These are phyloP conservation scores for Engraulis encrasicolus DNA, from an alignment of 2,113 vertebrate species.

Conservation along the genomic window DNA sequence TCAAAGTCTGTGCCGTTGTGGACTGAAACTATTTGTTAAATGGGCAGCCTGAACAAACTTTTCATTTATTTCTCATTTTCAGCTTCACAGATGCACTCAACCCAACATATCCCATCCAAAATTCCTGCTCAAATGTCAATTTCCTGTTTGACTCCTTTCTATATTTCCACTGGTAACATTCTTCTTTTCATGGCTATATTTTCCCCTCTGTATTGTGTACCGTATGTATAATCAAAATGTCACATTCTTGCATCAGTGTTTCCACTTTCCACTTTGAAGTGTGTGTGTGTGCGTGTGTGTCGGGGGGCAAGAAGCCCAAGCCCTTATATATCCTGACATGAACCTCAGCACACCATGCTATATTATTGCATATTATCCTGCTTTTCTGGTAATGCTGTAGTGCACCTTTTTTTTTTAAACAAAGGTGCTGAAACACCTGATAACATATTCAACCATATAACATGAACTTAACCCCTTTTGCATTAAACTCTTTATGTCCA, in stretches of 20 bases:
- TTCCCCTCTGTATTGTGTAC: neutral
- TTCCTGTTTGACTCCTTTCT: constrained; percentile 39
- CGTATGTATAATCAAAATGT: constrained; percentile 24
- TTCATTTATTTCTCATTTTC: constrained; percentile 42
- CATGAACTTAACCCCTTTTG: too few relatives aligned
- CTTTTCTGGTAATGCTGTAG: too few relatives aligned
- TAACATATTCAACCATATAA: too few relatives aligned
- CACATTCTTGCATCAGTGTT: constrained; percentile 31
- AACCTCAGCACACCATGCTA: neutral
- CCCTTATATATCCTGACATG: constrained; percentile 6
- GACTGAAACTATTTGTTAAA: neutral
- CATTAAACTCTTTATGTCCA: too few relatives aligned
- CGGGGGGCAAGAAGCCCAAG: neutral
- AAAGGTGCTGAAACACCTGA: neutral
- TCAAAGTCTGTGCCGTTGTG: neutral
- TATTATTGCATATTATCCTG: neutral
- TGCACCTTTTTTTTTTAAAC: neutral
- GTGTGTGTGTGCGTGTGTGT: neutral
- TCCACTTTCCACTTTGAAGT: neutral
- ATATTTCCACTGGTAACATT: constrained; percentile 36
- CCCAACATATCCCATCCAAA: constrained; percentile 43
- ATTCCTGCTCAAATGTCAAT: constrained; percentile 48
- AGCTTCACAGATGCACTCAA: constrained; percentile 32
- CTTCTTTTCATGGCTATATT: constrained; percentile 29
- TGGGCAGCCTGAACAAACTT: constrained; percentile 12